A percentile compares a stretch with the other conserved stretches of the same genome.
Evolutionary conservation across 2,797 vertebrate species (phyloP).

Genomic region (Gallirallus australis): DNA sequence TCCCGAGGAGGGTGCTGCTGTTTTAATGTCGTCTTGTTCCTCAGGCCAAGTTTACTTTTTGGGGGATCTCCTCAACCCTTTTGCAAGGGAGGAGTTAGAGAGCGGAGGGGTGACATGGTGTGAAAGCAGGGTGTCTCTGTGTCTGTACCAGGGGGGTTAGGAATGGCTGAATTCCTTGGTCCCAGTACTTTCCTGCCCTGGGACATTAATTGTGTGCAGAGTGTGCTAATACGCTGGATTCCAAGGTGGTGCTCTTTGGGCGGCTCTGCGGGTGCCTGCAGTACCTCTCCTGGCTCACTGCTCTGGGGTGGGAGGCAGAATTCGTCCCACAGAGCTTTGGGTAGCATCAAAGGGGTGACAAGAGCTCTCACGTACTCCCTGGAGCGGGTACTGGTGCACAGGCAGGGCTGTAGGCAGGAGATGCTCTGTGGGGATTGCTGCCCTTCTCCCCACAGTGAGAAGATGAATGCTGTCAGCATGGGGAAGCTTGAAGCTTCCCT

Average conservation of each 20-base stretch:
- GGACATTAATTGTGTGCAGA: rapidly evolving
- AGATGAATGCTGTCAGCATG: rapidly evolving
- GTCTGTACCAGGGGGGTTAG: rapidly evolving
- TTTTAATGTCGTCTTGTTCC: background rate
- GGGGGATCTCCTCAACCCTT: background rate
- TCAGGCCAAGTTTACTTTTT: background rate
- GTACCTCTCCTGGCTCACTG: background rate
- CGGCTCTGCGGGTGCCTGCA: background rate
- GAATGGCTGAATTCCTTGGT: background rate
- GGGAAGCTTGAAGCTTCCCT: background rate
- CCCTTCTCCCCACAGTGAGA: background rate
- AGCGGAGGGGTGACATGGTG: rapidly evolving
- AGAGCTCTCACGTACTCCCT: rapidly evolving
- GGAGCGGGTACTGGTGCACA: background rate
- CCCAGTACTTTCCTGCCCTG: background rate
- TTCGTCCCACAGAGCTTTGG: background rate
- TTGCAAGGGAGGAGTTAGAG: background rate
- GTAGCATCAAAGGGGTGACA: background rate
- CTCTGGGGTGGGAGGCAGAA: background rate
- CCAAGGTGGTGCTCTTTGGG: background rate
- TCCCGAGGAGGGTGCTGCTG: background rate
- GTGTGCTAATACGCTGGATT: background rate
- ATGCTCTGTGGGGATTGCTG: background rate
- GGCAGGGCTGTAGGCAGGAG: background rate
- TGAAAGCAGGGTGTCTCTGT: background rate